A percentile compares a stretch with the other conserved stretches of the same genome.
These are phyloP conservation scores for Lepidochitona cinerea DNA, from an alignment of 2,888 invertebrate genomes.

Conservation along the genomic window DNA sequence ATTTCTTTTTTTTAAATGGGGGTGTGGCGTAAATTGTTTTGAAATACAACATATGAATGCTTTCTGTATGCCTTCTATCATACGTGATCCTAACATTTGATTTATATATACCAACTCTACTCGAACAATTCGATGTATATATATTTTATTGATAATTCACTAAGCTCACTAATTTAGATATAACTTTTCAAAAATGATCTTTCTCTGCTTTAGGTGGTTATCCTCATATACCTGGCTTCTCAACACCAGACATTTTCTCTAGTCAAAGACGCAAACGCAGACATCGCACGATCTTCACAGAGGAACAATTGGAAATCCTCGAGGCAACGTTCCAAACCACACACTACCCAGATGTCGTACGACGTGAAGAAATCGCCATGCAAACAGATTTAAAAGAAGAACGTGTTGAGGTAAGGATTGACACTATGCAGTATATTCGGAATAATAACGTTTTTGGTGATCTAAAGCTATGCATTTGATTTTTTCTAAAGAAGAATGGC, in stretches of 20 bases:
- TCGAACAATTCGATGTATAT: no score
- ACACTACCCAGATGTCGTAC: constrained; percentile 88
- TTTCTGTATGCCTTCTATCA: no score
- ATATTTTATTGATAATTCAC: not conserved
- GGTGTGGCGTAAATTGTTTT: no score
- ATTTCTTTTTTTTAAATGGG: no score
- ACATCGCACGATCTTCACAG: constrained; percentile 97
- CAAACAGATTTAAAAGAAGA: constrained; percentile 98
- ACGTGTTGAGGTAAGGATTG: constrained; percentile 96
- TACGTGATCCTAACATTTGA: no score
- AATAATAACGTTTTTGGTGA: no score
- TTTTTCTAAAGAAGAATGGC: no score
- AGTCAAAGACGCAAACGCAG: constrained; percentile 86
- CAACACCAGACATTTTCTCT: constrained; percentile 27
- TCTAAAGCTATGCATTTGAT: no score
- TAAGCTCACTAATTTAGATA: not conserved
- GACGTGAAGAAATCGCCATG: constrained; percentile 91
- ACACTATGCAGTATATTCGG: no score
- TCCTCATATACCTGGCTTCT: constrained; percentile 22
- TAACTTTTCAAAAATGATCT: not conserved
- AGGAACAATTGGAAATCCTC: constrained; percentile 94
- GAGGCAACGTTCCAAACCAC: constrained; percentile 97
- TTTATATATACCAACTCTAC: no score
- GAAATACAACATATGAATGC: no score
- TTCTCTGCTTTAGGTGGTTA: not conserved